These are phyloP conservation scores for Pocillopora verrucosa DNA, from an alignment of 64 coral and sea anemone genomes.

Conservation along the genomic window DNA sequence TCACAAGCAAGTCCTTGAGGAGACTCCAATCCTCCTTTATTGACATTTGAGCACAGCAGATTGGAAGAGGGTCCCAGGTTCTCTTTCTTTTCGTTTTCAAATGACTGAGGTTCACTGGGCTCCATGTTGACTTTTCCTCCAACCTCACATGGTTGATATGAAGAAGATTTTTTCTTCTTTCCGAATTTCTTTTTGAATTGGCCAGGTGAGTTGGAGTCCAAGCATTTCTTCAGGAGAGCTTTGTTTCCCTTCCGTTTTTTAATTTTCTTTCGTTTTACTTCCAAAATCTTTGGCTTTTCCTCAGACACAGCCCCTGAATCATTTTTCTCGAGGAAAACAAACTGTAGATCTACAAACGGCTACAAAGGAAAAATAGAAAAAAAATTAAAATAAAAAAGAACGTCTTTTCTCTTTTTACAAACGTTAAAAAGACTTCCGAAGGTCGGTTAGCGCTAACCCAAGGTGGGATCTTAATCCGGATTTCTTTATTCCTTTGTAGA, in stretches of 20 bases:
- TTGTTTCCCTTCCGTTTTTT: slow-evolving; percentile 32
- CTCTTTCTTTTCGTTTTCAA: slow-evolving; percentile 28
- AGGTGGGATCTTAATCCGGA: too few species aligned
- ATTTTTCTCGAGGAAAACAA: slow-evolving; percentile 44
- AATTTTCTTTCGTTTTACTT: slow-evolving; percentile 27
- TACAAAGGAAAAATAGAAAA: neutral
- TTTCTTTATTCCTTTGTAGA: too few species aligned
- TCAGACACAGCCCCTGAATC: neutral
- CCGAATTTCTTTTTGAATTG: neutral
- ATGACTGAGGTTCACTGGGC: neutral
- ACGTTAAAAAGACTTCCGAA: neutral
- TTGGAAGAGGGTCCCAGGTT: slow-evolving; percentile 4
- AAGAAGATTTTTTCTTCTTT: neutral
- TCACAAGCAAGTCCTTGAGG: neutral
- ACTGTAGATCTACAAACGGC: slow-evolving; percentile 40
- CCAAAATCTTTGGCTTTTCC: slow-evolving; percentile 24
- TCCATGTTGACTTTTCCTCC: neutral
- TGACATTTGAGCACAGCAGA: neutral
- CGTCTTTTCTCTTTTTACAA: neutral
- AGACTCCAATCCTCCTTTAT: neutral
- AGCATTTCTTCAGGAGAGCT: slow-evolving; percentile 25
- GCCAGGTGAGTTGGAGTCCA: neutral
- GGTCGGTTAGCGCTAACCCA: too few species aligned
- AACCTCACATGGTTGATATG: neutral
- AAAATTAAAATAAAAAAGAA: neutral